phyloP scores from a whole-genome alignment of 2,113 vertebrate genomes.

The Hassar affinis region DNA sequence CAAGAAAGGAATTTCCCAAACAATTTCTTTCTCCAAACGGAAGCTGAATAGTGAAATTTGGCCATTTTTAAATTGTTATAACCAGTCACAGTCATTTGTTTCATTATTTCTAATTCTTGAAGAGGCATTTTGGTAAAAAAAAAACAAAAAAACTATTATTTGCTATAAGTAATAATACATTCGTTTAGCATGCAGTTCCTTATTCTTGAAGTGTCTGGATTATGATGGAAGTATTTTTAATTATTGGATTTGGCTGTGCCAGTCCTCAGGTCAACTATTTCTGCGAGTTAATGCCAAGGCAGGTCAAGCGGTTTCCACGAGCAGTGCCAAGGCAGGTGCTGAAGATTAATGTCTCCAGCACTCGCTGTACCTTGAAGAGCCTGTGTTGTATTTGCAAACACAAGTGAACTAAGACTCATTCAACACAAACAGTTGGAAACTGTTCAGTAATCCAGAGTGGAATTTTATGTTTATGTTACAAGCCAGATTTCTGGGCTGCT shows the following conservation, averaged over 20 bases:
- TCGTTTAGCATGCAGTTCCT: background rate
- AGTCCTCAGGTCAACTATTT: constrained; percentile 49
- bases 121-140: background rate
- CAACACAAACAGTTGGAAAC: constrained; percentile 54
- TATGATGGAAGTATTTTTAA: constrained; percentile 19
- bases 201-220: background rate
- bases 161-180: background rate
- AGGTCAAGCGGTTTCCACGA: constrained; percentile 20
- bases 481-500: constrained; percentile 38
- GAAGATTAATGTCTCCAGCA: constrained; percentile 43
- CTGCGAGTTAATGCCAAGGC: constrained; percentile 12
- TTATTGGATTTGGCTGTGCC: constrained; percentile 39
- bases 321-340: constrained; percentile 50
- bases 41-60: background rate
- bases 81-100: background rate
- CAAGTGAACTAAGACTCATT: constrained; percentile 46
- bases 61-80: background rate
- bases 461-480: constrained; percentile 51
- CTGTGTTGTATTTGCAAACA: constrained; percentile 53
- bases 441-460: constrained; percentile 46
- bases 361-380: constrained; percentile 47
- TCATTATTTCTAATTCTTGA: background rate
- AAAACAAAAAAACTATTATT: no score
- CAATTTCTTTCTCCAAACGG: background rate
- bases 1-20: background rate